These are phyloP conservation scores for Rhimphoctona megacephalus DNA, from an alignment of 2,888 invertebrate species.

Conservation along the genomic window DNA sequence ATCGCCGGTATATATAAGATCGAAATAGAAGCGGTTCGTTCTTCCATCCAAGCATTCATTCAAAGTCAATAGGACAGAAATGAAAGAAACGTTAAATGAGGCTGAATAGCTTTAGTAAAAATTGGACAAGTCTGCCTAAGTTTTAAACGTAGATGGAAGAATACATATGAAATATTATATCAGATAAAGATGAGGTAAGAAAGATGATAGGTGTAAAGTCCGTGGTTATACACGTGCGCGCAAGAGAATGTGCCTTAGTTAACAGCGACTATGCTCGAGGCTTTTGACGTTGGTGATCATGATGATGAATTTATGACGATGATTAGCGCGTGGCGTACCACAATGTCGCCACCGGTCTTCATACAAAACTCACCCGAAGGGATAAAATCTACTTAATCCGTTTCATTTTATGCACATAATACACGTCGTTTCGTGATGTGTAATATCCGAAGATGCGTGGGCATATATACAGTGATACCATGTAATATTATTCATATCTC, in stretches of 20 bases:
- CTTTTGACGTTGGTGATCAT: slow-evolving; percentile 76
- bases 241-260: slow-evolving; percentile 66
- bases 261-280: slow-evolving; percentile 74
- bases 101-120: slow-evolving; percentile 71
- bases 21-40: slow-evolving; percentile 40
- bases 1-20: background rate
- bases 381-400: slow-evolving; percentile 39
- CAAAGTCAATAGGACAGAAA: slow-evolving; percentile 43
- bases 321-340: slow-evolving; percentile 78
- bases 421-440: slow-evolving; percentile 45
- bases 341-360: slow-evolving; percentile 79
- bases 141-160: slow-evolving; percentile 1
- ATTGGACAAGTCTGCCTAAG: slow-evolving; percentile 59
- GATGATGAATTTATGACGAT: slow-evolving; percentile 80
- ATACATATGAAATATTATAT: slow-evolving; percentile 59
- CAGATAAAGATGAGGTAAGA: slow-evolving; percentile 58
- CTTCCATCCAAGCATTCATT: slow-evolving; percentile 28
- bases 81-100: slow-evolving; percentile 34
- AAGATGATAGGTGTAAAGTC: slow-evolving; percentile 43
- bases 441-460: slow-evolving; percentile 11
- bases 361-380: slow-evolving; percentile 34
- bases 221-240: slow-evolving; percentile 32
- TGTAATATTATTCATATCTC: background rate
- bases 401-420: slow-evolving; percentile 53
- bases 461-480: slow-evolving; percentile 24